Evolutionary conservation across 2,888 invertebrate species (phyloP).

Genomic region (Apomyelois bistriatella): DNA sequence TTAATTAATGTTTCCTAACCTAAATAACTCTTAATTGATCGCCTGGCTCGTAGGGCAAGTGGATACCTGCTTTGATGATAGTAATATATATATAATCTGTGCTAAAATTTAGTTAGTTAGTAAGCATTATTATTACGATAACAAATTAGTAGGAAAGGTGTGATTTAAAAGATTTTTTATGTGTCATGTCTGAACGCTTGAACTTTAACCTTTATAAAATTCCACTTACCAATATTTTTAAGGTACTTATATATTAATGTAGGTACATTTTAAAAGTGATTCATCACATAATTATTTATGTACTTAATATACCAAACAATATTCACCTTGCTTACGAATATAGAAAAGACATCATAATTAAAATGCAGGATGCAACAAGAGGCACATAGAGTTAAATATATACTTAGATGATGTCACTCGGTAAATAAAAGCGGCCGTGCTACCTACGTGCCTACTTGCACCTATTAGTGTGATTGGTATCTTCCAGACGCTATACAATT

Average conservation of each 20-base stretch:
- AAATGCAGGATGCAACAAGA: constrained; percentile 11
- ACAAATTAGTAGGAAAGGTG: no score
- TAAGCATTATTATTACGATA: no score
- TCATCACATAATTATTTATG: no score
- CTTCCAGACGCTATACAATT: not conserved
- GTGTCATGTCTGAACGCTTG: no score
- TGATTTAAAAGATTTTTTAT: no score
- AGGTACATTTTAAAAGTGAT: no score
- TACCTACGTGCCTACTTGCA: constrained; percentile 38
- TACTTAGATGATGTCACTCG: constrained; percentile 6
- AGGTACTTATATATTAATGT: no score
- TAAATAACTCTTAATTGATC: constrained; percentile 51
- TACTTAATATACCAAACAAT: not conserved
- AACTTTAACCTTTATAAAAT: no score
- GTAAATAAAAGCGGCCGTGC: constrained; percentile 12
- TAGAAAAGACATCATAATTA: constrained; percentile 11
- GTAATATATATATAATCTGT: not conserved
- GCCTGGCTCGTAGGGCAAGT: not conserved
- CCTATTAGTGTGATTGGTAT: constrained; percentile 34
- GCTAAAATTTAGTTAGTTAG: no score
- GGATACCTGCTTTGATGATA: not conserved
- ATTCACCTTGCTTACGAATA: not conserved
- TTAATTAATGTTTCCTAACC: constrained; percentile 64
- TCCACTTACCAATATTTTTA: no score
- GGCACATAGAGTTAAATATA: not conserved